Base-by-base conservation (phyloP, 1,140 invertebrate genomes). In the Holotrichia oblita region DNA sequence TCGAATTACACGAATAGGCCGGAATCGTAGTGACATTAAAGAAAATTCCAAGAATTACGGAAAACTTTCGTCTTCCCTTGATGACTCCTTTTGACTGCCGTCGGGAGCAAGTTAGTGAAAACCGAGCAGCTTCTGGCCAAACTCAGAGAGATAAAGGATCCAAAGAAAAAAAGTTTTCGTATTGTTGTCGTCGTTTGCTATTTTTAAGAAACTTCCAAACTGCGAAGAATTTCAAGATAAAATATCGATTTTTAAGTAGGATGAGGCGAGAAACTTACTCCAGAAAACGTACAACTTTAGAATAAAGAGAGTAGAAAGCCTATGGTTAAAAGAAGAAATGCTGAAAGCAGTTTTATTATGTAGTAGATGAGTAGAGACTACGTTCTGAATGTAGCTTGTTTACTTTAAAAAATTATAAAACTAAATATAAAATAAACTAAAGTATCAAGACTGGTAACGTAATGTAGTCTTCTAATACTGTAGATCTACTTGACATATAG, bases 161-260 rank as follows among this genome's bases (percentile, higher is more conserved):
- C 17, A 34, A 55, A 14, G n/a, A 17, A 55, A 55, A 55, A 55
- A 55, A 17, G 12, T 55, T 55, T 55, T 14, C 12, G 44, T 48
- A 48, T 48, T 48, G 44, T 55, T 7, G 48, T 55, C 48, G 48
- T 55, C 48, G 48, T 55, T 55, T 55, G 48, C 48, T 55, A 17
- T 55, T 55, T 55, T 55, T 7, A 17, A 2, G n/a, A 55, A 55
- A 55, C 48, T 55, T 55, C 6, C 48, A 14, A 55, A 17, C 48
- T 55, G 17, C 17, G 17, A 1, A 55, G 2, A n/a, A 14, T 17
- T 14, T 55, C 48, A 55, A 55, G 17, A 55, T 55, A 55, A 55
- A 55, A 55, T 55, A 55, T 55, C 48, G 48, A 55, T n/a, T 17
- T 48, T 55, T 55, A n/a, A 55, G n/a, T n/a, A 0, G 48, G 3